Evolutionary conservation across 2,888 invertebrate genomes (phyloP).

Genomic region (Chrysolina americana): DNA sequence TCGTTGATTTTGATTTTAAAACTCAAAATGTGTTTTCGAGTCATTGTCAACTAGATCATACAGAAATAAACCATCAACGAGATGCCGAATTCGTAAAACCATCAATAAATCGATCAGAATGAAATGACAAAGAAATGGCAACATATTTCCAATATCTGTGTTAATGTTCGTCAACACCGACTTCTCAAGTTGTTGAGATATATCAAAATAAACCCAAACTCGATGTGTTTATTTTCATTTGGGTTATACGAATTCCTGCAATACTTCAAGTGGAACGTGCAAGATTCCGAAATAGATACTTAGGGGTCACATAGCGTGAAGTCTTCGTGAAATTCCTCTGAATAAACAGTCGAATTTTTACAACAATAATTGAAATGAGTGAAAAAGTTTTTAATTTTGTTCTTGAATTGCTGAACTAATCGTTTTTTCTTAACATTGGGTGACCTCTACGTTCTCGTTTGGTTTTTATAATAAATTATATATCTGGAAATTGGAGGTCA

Average conservation of each 20-base stretch:
- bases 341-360: neutral
- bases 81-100: too few species aligned
- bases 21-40: too few species aligned
- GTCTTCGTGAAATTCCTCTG: neutral
- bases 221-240: conserved; percentile 30
- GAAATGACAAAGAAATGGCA: neutral
- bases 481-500: conserved; percentile 12
- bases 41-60: too few species aligned
- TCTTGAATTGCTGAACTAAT: neutral
- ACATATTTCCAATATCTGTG: neutral
- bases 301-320: neutral
- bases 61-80: too few species aligned
- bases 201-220: conserved; percentile 9
- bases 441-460: neutral
- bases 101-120: too few species aligned
- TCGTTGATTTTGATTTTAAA: too few species aligned
- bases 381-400: neutral
- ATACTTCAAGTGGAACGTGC: conserved; percentile 31
- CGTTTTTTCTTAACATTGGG: neutral
- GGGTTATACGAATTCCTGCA: conserved; percentile 30
- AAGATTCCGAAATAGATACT: conserved; percentile 9
- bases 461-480: neutral
- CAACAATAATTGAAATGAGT: neutral
- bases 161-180: conserved; percentile 4
- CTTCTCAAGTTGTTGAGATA: neutral